Base-by-base conservation (phyloP, 2,888 invertebrate genomes). In the Boloria euphrosyne region DNA sequence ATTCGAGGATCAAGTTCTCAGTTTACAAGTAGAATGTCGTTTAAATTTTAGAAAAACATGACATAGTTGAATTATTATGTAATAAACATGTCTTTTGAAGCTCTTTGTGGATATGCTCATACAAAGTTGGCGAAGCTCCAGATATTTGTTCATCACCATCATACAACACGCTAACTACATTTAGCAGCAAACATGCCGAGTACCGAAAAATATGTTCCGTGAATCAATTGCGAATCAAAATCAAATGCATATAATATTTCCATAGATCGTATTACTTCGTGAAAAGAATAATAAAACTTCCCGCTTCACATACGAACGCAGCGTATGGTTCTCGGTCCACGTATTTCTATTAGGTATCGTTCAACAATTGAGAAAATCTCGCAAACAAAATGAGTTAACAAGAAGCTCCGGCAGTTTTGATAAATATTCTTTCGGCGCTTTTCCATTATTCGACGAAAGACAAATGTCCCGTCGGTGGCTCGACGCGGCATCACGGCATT, bases 341-440 rank as follows among this genome's bases (percentile, higher is more conserved):
- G 69, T 68, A 70, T 71, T 75, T 73, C 76, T 70, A 75, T 73
- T 77, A 75, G 75, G 73, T 71, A 74, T 71, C 73, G 65, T 74
- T 51, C 73, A 72, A 72, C 76, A 75, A 77, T 76, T 75, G 78
- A 79, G 79, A 74, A 78, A 78, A 79, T 79, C 78, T 78, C 69
- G 71, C 76, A 76, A 83, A 82, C 80, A 84, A 81, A 82, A 81
- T 75, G 78, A 80, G 76, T 73, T 78, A 73, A 73, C 77, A 74
- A 77, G 74, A 69, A 79, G 52, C 66, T 75, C 77, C 57, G 66
- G 74, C 78, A 75, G 81, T 84, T 87, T 84, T 87, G 87, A 89
- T 87, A 85, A 88, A 89, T 85, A 84, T 82, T 79, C 84, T 83
- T 87, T 88, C 84, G 83, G 75, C 82, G 79, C 81, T 82, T 81